Percentiles rank a stretch among this genome's conserved stretches.
These are phyloP conservation scores for Leucophenga varia DNA, from an alignment of 1,140 invertebrate genomes.

Conservation along the genomic window DNA sequence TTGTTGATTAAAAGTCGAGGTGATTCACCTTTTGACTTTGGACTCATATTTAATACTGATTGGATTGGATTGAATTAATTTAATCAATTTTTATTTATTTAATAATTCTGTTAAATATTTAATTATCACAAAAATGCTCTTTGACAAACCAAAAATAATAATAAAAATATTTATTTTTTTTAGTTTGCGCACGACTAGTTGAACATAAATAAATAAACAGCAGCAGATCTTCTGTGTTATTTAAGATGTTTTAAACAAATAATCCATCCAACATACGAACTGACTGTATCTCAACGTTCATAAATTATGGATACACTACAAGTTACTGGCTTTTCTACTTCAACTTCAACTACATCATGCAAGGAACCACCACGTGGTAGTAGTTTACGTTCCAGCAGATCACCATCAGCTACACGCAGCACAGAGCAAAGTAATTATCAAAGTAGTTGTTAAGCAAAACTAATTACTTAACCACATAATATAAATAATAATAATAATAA, in stretches of 20 bases:
- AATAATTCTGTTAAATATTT: slow-evolving; percentile 6
- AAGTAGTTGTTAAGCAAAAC: too few relatives aligned
- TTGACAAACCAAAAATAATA: slow-evolving; percentile 11
- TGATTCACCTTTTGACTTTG: slow-evolving; percentile 48
- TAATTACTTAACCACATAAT: too few relatives aligned
- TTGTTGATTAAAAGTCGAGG: too few relatives aligned
- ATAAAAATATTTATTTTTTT: too few relatives aligned
- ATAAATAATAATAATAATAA: too few relatives aligned
- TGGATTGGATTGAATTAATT: slow-evolving; percentile 12
- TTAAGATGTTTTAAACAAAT: too few relatives aligned
- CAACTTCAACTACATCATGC: slow-evolving; percentile 13
- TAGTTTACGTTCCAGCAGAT: slow-evolving; percentile 42
- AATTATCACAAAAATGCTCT: slow-evolving; percentile 2
- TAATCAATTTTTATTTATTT: slow-evolving; percentile 8
- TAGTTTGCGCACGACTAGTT: too few relatives aligned
- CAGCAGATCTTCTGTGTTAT: too few relatives aligned
- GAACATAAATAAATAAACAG: too few relatives aligned
- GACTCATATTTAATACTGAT: slow-evolving; percentile 7
- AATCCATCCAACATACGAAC: too few relatives aligned
- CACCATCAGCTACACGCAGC: slow-evolving; percentile 45
- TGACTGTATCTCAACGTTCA: slow-evolving; percentile 17
- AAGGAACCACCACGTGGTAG: slow-evolving; percentile 32
- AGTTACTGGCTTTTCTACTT: slow-evolving; percentile 19
- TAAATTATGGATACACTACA: slow-evolving; percentile 43
- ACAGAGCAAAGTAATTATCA: slow-evolving; percentile 47